phyloP scores from a whole-genome alignment of 2,888 invertebrate genomes.

The Actias luna region DNA sequence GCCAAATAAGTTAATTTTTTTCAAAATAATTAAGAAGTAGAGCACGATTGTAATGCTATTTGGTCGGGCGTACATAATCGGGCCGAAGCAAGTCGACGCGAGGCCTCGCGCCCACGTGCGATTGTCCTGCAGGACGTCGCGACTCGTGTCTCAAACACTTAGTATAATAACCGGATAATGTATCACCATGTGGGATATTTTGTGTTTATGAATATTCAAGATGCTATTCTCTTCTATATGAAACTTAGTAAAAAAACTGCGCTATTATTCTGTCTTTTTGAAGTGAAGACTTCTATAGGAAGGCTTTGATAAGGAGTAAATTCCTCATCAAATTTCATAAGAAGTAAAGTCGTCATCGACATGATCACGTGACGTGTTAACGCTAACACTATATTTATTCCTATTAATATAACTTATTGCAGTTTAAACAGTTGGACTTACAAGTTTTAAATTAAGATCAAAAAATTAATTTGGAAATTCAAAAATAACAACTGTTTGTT shows the following conservation, averaged over 20 bases:
- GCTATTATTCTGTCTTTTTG: background rate
- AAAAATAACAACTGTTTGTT: too few relatives aligned
- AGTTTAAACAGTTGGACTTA: too few relatives aligned
- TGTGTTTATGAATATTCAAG: conserved; percentile 18
- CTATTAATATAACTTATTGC: too few relatives aligned
- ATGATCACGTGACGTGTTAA: too few relatives aligned
- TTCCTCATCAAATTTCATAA: too few relatives aligned
- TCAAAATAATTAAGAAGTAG: conserved; percentile 19
- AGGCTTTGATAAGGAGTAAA: too few relatives aligned
- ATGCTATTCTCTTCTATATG: conserved; percentile 8
- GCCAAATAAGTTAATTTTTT: conserved; percentile 3
- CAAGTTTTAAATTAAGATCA: too few relatives aligned
- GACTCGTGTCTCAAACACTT: conserved; percentile 28
- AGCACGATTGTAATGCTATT: conserved; percentile 21
- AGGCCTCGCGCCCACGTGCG: conserved; percentile 64
- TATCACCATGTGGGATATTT: conserved; percentile 14
- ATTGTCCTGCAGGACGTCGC: conserved; percentile 57
- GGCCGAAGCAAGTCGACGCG: conserved; percentile 28
- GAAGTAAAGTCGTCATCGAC: too few relatives aligned
- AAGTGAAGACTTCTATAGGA: too few relatives aligned
- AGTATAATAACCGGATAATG: conserved; percentile 19
- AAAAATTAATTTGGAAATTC: too few relatives aligned
- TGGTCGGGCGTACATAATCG: conserved; percentile 65
- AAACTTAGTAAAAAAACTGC: background rate
- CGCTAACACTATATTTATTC: too few relatives aligned